Evolutionary conservation across 1,140 invertebrate species (phyloP).

Genomic region (Cyclargus thomasi): DNA sequence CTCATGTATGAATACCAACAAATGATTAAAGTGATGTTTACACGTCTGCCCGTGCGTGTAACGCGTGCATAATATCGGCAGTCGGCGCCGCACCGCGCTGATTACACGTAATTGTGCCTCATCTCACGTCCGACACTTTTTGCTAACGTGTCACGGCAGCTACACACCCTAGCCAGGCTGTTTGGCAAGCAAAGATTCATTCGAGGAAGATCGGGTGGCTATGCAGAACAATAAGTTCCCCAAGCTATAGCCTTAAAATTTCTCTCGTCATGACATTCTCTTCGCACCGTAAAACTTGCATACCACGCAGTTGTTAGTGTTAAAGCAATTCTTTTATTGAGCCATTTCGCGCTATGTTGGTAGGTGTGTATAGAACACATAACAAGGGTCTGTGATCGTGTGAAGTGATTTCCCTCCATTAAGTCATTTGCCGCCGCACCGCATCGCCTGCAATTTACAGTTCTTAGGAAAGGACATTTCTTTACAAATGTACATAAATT

Average conservation of each 20-base stretch:
- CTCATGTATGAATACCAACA: not conserved
- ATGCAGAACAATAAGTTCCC: too few relatives aligned
- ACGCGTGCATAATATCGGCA: not conserved
- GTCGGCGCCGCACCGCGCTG: not conserved
- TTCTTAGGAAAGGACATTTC: not conserved
- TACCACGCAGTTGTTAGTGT: not conserved
- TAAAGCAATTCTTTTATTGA: too few relatives aligned
- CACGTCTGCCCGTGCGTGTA: not conserved
- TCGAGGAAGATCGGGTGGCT: too few relatives aligned
- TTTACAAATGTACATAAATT: not conserved
- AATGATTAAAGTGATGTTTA: not conserved
- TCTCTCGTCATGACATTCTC: too few relatives aligned
- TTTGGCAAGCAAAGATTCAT: not conserved
- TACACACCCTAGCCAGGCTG: not conserved
- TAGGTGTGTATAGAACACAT: not conserved
- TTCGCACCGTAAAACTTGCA: not conserved
- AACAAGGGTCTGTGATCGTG: not conserved
- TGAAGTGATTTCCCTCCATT: not conserved
- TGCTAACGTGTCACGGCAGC: not conserved
- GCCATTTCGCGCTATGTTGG: not conserved
- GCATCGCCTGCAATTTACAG: not conserved
- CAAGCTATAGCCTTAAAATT: too few relatives aligned
- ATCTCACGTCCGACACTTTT: not conserved
- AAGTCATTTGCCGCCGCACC: not conserved
- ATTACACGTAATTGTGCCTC: not conserved